Evolutionary conservation across 2,113 vertebrate species (phyloP).

Genomic region (Nettapus auritus): DNA sequence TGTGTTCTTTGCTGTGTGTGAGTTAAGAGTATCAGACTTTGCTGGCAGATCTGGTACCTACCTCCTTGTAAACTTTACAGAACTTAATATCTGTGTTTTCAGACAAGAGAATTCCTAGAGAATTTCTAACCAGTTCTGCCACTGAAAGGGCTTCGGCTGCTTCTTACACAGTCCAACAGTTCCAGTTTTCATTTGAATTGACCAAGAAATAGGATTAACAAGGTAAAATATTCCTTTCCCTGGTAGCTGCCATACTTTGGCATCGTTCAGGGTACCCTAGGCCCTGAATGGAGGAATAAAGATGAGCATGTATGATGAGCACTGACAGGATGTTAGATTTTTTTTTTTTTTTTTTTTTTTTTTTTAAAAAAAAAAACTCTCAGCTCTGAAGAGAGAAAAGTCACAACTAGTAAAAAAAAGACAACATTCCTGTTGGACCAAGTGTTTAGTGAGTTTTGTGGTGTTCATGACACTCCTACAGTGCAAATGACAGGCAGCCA

Average conservation of each 20-base stretch:
- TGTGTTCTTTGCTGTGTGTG: accelerated
- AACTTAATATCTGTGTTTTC: not conserved
- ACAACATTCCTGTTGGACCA: not conserved
- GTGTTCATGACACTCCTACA: not conserved
- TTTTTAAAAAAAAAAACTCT: too few species aligned
- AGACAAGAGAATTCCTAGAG: not conserved
- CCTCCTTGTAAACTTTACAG: not conserved
- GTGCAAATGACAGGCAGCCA: not conserved
- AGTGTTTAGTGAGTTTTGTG: not conserved
- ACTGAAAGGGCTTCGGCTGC: not conserved
- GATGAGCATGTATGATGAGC: not conserved
- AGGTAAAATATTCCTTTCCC: not conserved
- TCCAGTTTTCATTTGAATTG: not conserved
- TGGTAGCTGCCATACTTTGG: not conserved
- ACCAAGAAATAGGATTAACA: not conserved
- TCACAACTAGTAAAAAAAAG: not conserved
- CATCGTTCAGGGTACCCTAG: not conserved
- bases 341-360: not conserved
- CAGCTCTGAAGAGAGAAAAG: not conserved
- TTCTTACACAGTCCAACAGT: not conserved
- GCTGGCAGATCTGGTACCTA: not conserved
- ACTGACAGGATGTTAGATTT: not conserved
- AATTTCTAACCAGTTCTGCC: not conserved
- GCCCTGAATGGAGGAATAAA: not conserved
- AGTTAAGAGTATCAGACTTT: not conserved